Base-by-base conservation (phyloP, 2,888 invertebrate genomes). In the Diachrysia chrysitis region DNA sequence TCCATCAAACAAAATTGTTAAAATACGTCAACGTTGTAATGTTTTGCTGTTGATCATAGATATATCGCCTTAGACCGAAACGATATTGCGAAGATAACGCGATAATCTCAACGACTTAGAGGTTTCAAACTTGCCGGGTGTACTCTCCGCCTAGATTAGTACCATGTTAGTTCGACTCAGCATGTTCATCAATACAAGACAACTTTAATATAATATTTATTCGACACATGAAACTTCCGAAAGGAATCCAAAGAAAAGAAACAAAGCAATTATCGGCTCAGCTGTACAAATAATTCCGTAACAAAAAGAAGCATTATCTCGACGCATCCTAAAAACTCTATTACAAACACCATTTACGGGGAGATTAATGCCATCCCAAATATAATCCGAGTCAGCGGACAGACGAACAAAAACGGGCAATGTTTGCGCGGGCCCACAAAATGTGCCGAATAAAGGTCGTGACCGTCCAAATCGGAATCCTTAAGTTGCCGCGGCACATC, bases 331-430 rank as follows among this genome's bases (percentile, higher is more conserved):
- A 78, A 81, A 83, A 83, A 82, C 72, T 81, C 81, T 81, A 82
- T 80, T 81, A 79, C 80, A 79, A 76, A 78, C 73, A 82, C 80
- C 71, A 79, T 80, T 83, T 79, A 79, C 74, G 74, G 61, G 71
- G 73, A 84, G 85, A 82, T 83, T 84, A 83, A 83, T 77, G 73
- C 77, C 74, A 78, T 79, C 71, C 77, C 74, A 64, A 78, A 82
- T 77, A 84, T 84, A 84, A 83, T 81, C 81, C 80, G 66, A 74
- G 79, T 83, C 81, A 78, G 77, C 74, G 78, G 76, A 69, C 61
- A 73, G 77, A 64, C 80, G 65, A 74, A 83, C 87, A 88, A 89
- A 89, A 88, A 89, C 82, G 71, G n/a, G 61, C 70, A 70, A 79
- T 84, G 82, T 84, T 85, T 84, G 78, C 68, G 65, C 66, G 67